phyloP scores from a whole-genome alignment of 1,140 invertebrate species.

The Olivierus martensii region DNA sequence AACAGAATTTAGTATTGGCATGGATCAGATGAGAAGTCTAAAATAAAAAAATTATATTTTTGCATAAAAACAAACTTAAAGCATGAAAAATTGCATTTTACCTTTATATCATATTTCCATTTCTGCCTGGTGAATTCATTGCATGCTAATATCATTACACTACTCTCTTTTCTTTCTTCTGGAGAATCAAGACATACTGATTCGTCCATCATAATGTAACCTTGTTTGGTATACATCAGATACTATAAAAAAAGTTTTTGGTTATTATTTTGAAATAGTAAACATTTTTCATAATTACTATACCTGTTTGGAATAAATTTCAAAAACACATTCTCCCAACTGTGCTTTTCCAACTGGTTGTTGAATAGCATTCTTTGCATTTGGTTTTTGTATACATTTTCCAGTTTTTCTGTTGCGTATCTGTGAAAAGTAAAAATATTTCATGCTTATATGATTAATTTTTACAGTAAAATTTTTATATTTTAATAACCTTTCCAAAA shows the following conservation, averaged over 20 bases:
- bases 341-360: conserved; percentile 48
- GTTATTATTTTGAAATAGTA: not conserved
- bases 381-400: conserved; percentile 46
- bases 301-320: conserved; percentile 36
- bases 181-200: conserved; percentile 54
- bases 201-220: conserved; percentile 54
- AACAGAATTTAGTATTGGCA: conserved; percentile 37
- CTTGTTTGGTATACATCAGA: conserved; percentile 55
- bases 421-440: conserved; percentile 21
- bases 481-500: conserved; percentile 51
- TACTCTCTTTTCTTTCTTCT: conserved; percentile 32
- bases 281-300: not conserved
- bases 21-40: conserved; percentile 38
- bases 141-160: conserved; percentile 50
- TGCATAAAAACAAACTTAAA: no score
- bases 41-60: conserved; percentile 26
- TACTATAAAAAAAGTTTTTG: conserved; percentile 33
- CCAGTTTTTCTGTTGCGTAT: conserved; percentile 35
- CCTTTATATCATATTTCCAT: conserved; percentile 41
- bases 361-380: conserved; percentile 34
- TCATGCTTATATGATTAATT: not conserved
- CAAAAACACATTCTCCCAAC: conserved; percentile 34
- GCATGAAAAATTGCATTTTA: no score
- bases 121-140: conserved; percentile 43
- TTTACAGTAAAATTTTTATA: not conserved